phyloP scores from a whole-genome alignment of 2,888 invertebrate species.

The Lepas anatifera region DNA sequence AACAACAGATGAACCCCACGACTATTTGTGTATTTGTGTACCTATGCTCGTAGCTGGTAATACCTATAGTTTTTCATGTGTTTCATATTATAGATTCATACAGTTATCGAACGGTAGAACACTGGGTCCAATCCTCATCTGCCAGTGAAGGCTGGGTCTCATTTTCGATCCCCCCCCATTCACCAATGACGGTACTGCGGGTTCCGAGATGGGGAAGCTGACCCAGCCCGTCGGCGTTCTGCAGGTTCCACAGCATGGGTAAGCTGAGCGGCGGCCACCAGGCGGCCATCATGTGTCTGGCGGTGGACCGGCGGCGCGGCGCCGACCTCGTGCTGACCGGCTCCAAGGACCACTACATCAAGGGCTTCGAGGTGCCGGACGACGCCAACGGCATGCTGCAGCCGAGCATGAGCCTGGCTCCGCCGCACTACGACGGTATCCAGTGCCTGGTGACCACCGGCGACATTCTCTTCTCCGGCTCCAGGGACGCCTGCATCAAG shows the following conservation, averaged over 20 bases:
- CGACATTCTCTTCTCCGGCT: slow-evolving; percentile 63
- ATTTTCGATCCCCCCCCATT: too few relatives aligned
- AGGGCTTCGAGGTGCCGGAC: slow-evolving; percentile 43
- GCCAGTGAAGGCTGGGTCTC: too few relatives aligned
- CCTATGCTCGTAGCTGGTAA: too few relatives aligned
- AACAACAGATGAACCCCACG: too few relatives aligned
- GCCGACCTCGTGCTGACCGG: slow-evolving; percentile 60
- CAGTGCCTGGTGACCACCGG: slow-evolving; percentile 58
- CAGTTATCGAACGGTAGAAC: too few relatives aligned
- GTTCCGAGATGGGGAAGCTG: too few relatives aligned
- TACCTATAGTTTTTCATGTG: too few relatives aligned
- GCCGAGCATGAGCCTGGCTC: slow-evolving; percentile 54
- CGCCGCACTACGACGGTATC: slow-evolving; percentile 83
- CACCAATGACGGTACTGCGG: too few relatives aligned
- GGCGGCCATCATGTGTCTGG: slow-evolving; percentile 71
- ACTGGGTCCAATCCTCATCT: too few relatives aligned
- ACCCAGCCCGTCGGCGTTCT: slow-evolving; percentile 17
- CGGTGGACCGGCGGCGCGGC: slow-evolving; percentile 43
- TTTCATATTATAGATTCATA: too few relatives aligned
- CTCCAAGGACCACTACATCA: slow-evolving; percentile 74
- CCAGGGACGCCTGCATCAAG: slow-evolving; percentile 73
- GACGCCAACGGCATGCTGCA: slow-evolving; percentile 40
- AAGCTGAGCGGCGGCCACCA: slow-evolving; percentile 67
- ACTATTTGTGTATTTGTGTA: too few relatives aligned
- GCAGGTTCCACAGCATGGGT: slow-evolving; percentile 52